A percentile compares a stretch with the other conserved stretches of the same genome.
Evolutionary conservation across 2,888 invertebrate genomes (phyloP).

Genomic region (Therioaphis trifolii): DNA sequence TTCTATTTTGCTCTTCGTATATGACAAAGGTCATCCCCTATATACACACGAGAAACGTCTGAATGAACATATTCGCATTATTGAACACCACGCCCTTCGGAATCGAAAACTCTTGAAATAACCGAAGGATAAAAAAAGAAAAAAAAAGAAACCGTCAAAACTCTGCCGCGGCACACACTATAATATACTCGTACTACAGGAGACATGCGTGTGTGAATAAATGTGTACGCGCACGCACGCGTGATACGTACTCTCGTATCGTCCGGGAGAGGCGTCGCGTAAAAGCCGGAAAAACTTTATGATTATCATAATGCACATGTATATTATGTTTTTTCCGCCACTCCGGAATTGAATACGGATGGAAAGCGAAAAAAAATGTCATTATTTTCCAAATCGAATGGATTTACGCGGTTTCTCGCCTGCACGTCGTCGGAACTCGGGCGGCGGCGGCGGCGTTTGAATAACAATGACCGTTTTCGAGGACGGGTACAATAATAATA

Average conservation of each 20-base stretch:
- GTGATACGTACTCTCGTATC: not conserved
- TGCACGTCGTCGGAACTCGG: too few relatives aligned
- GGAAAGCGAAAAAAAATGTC: not conserved
- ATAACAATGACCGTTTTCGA: slow-evolving; percentile 49
- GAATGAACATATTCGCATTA: not conserved
- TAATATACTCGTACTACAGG: not conserved
- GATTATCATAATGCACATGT: slow-evolving; percentile 5
- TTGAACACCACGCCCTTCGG: not conserved
- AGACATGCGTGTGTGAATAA: too few relatives aligned
- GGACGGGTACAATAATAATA: too few relatives aligned
- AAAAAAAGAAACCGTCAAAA: not conserved
- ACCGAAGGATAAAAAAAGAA: slow-evolving; percentile 10
- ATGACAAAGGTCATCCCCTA: slow-evolving; percentile 29
- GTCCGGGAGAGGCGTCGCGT: not conserved
- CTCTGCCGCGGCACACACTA: too few relatives aligned
- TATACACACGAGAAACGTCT: slow-evolving; percentile 5
- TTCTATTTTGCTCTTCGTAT: not conserved
- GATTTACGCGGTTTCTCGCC: too few relatives aligned
- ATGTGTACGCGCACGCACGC: too few relatives aligned
- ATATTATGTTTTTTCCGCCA: not conserved
- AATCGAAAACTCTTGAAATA: slow-evolving; percentile 23
- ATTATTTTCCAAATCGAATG: slow-evolving; percentile 15
- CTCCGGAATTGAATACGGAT: slow-evolving; percentile 1
- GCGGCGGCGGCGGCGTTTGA: slow-evolving; percentile 10
- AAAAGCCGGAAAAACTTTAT: slow-evolving; percentile 30